phyloP scores from a whole-genome alignment of 2,797 vertebrate species.

The Alauda arvensis region DNA sequence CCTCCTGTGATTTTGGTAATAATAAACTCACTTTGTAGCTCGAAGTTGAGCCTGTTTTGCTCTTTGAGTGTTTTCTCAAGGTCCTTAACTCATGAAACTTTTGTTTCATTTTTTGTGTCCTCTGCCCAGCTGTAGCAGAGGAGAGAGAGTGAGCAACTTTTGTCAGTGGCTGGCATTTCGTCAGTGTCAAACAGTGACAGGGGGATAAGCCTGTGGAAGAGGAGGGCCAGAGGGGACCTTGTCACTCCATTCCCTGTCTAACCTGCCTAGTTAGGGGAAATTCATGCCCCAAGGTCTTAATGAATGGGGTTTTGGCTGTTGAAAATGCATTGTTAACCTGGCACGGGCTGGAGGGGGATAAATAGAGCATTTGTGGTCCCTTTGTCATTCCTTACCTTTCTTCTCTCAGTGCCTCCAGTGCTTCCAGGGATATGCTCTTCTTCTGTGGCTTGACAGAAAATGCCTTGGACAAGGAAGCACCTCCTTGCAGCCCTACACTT shows the following conservation, averaged over 20 bases:
- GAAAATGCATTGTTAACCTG: background rate
- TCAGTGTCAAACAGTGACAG: no score
- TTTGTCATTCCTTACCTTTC: conserved; percentile 51
- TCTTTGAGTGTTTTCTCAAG: no score
- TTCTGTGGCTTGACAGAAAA: conserved; percentile 53
- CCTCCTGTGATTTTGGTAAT: no score
- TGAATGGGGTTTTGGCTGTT: background rate
- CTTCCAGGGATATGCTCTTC: background rate
- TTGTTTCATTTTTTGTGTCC: no score
- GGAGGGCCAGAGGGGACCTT: fast-evolving
- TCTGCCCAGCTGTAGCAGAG: no score
- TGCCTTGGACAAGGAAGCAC: background rate
- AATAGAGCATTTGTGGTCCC: fast-evolving
- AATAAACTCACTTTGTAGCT: no score
- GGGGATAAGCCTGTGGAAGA: background rate
- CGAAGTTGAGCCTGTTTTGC: no score
- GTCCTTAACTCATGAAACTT: no score
- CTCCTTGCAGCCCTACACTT: background rate
- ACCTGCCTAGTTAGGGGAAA: fast-evolving
- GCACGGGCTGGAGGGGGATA: fast-evolving
- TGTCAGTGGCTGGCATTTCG: no score
- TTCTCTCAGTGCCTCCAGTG: conserved; percentile 11
- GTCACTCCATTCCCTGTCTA: no score
- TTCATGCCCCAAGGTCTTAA: fast-evolving
- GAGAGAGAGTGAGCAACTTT: no score